Evolutionary conservation across 2,797 vertebrate genomes (phyloP).

Genomic region (Chelonia mydas): DNA sequence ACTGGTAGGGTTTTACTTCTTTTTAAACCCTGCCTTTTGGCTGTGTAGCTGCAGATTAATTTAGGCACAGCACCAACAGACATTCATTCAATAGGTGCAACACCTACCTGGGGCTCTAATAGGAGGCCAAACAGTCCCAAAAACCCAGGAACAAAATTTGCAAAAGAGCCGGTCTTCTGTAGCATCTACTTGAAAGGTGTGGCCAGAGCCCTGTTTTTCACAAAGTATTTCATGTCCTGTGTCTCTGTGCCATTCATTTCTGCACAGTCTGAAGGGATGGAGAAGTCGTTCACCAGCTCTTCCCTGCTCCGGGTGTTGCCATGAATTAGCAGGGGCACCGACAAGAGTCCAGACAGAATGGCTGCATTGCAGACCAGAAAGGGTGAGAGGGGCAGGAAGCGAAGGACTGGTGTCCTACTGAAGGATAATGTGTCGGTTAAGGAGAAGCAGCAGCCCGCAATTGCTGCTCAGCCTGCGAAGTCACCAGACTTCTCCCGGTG

Average conservation of each 20-base stretch:
- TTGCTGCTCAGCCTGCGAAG: neutral
- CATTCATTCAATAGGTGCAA: neutral
- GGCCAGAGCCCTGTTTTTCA: slow-evolving; percentile 28
- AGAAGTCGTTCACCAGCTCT: slow-evolving; percentile 70
- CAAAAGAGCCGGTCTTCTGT: slow-evolving; percentile 16
- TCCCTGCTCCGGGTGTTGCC: slow-evolving; percentile 68
- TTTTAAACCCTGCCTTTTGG: neutral
- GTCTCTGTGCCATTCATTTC: slow-evolving; percentile 47
- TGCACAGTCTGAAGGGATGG: slow-evolving; percentile 36
- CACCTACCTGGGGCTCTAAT: neutral
- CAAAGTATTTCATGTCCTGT: slow-evolving; percentile 15
- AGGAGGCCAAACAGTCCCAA: neutral
- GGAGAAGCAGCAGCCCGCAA: neutral
- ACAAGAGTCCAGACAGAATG: slow-evolving; percentile 26
- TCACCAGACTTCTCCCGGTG: rapidly evolving
- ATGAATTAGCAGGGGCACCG: slow-evolving; percentile 60
- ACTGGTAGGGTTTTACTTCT: slow-evolving; percentile 33
- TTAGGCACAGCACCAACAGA: slow-evolving; percentile 10
- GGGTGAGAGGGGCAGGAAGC: slow-evolving; percentile 42
- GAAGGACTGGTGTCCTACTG: slow-evolving; percentile 20
- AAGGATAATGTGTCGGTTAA: neutral
- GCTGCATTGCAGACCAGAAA: slow-evolving; percentile 55
- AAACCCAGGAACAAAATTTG: neutral
- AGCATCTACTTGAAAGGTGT: neutral
- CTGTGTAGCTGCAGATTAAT: slow-evolving; percentile 16